Base-by-base conservation (phyloP, 2,113 vertebrate species). In the Chamaetylas fuelleborni region DNA sequence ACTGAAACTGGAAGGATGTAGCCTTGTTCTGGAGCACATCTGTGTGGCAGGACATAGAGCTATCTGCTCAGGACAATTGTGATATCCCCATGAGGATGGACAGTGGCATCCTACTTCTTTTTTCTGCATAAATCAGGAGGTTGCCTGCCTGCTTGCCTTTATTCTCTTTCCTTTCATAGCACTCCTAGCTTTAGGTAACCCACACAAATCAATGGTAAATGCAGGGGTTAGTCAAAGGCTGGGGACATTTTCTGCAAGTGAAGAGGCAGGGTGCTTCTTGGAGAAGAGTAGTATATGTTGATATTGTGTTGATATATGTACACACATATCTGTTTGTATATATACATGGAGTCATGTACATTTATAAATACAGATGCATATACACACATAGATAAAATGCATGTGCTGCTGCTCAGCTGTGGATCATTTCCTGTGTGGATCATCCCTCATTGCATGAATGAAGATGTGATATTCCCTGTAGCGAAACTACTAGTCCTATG, bases 1-100 rank as follows among this genome's bases (percentile, higher is more conserved):
- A 15, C 23, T 5, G 1, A 57, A 88, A 48, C 8, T 28, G 40
- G 31, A 72, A 0, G 3, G 25, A 25, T 0, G 0, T 54, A 20
- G 23, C 34, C 51, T 76, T 80, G 24, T 12, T 62, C 8, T 40
- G 34, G 19, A 76, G 31, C 7, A 8, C 12, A 29, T 42, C 22
- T 64, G 9, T 0, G 2, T 17, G 11, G 33, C 80, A 83, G 34
- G 24, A 29, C 16, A 28, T 5, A 33, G 40, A 33, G 12, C 42
- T 93, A 51, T 20, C n/a, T 88, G 53, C 38, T 73, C n/a, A 67
- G 33, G 36, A 28, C 19, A 45, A 24, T 4, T 26, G 23, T 24
- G 7, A 15, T 28, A 22, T 57, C 33, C 43, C 50, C 3, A 0
- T 20, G 26, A 65, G 14, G 14, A 62, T 1, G 47, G 34, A 29